These are phyloP conservation scores for Glyptemys insculpta DNA, from an alignment of 2,797 vertebrate genomes.

Conservation along the genomic window DNA sequence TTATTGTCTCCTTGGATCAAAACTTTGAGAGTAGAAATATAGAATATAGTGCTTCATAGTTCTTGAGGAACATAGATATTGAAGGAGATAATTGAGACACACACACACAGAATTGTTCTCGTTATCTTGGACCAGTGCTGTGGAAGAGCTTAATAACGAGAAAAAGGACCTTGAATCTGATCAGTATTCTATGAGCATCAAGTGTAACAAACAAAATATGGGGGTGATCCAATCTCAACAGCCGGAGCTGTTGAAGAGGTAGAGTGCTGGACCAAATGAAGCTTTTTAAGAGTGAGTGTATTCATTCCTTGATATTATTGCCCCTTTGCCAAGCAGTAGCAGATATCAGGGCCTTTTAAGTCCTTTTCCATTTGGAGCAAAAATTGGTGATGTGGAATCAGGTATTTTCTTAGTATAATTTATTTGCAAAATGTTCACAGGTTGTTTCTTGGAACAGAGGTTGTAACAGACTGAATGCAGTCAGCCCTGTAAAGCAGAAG, in stretches of 20 bases:
- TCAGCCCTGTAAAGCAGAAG: neutral
- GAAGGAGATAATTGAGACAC: neutral
- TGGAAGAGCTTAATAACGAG: neutral
- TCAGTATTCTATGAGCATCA: neutral
- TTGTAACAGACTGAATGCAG: rapidly evolving
- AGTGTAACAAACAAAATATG: neutral
- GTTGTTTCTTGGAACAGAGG: neutral
- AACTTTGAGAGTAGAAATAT: neutral
- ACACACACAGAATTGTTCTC: neutral
- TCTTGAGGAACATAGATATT: neutral
- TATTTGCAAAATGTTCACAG: neutral
- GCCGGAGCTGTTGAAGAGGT: neutral
- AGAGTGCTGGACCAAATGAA: neutral
- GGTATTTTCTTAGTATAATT: neutral
- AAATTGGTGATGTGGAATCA: neutral
- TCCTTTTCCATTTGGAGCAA: neutral
- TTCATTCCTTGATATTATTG: neutral
- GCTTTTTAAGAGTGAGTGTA: neutral
- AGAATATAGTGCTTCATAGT: neutral
- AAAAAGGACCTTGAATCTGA: neutral
- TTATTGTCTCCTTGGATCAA: neutral
- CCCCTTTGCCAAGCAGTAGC: neutral
- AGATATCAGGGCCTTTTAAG: neutral
- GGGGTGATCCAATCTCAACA: neutral
- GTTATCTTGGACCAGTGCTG: neutral